Percentiles rank a stretch among this genome's conserved stretches.
These are phyloP conservation scores for Chionomys nivalis DNA, from an alignment of 2,113 vertebrate species.

Conservation along the genomic window DNA sequence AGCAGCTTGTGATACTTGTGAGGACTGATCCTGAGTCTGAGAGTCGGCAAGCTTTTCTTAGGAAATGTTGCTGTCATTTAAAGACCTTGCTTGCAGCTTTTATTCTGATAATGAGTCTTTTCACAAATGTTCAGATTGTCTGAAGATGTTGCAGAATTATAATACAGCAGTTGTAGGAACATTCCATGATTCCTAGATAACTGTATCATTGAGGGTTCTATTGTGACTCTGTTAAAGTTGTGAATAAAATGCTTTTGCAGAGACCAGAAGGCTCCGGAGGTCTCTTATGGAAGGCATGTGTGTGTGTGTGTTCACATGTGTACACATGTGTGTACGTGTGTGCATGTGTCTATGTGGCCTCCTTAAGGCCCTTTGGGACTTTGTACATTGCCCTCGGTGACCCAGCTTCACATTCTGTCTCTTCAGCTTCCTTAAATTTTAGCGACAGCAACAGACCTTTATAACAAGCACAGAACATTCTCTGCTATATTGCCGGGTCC, in stretches of 20 bases:
- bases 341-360: not conserved
- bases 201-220: not conserved
- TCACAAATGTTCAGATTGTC: slow-evolving; percentile 44
- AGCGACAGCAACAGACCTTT: not conserved
- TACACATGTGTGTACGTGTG: not conserved
- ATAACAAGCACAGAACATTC: too few relatives aligned
- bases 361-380: not conserved
- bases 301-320: not conserved
- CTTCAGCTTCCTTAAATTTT: not conserved
- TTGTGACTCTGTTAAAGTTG: not conserved
- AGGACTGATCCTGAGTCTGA: slow-evolving; percentile 42
- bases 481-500: not conserved
- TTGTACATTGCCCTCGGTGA: not conserved
- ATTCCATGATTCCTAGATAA: not conserved
- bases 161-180: not conserved
- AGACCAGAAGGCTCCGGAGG: not conserved
- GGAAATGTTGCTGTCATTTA: slow-evolving; percentile 50
- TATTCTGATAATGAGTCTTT: slow-evolving; percentile 48
- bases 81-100: slow-evolving; percentile 38
- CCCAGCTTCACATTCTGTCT: not conserved
- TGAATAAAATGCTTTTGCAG: slow-evolving; percentile 14
- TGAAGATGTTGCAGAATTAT: slow-evolving; percentile 43
- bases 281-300: not conserved
- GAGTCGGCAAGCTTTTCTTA: slow-evolving; percentile 21
- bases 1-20: slow-evolving; percentile 45